Percentiles rank a stretch among this genome's conserved stretches.
phyloP scores from a whole-genome alignment of 2,888 invertebrate genomes.

The Embidobia sp. region DNA sequence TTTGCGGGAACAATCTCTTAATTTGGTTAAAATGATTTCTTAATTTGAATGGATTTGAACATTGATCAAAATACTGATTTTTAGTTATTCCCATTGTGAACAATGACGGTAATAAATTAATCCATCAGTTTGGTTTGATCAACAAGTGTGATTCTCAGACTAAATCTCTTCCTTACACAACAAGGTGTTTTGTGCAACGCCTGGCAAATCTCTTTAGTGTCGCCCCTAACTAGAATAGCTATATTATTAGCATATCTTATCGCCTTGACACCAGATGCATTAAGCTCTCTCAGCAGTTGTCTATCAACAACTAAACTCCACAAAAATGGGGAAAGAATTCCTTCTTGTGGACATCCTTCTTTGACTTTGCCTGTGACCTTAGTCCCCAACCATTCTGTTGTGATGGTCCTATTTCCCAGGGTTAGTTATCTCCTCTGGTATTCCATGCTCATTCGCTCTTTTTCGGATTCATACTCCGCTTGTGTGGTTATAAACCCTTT shows the following conservation, averaged over 20 bases:
- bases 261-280: no score
- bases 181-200: conserved; percentile 7
- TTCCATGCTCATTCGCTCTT: not conserved
- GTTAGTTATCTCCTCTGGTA: not conserved
- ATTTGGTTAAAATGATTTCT: no score
- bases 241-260: no score
- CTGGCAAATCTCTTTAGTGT: no score
- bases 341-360: not conserved
- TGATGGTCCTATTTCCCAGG: not conserved
- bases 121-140: no score
- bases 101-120: no score
- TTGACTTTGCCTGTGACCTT: not conserved
- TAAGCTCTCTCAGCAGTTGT: not conserved
- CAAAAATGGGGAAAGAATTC: not conserved
- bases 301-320: not conserved
- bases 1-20: no score
- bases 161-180: not conserved
- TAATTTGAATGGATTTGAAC: no score
- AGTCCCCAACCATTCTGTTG: not conserved
- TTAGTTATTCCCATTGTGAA: no score
- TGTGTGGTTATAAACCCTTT: conserved; percentile 3
- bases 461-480: not conserved
- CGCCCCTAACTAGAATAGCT: conserved; percentile 8
- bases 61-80: no score
- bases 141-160: not conserved